Conservation (phyloP, 2,888 invertebrate genomes). For the Eristalis intricaria region DNA sequence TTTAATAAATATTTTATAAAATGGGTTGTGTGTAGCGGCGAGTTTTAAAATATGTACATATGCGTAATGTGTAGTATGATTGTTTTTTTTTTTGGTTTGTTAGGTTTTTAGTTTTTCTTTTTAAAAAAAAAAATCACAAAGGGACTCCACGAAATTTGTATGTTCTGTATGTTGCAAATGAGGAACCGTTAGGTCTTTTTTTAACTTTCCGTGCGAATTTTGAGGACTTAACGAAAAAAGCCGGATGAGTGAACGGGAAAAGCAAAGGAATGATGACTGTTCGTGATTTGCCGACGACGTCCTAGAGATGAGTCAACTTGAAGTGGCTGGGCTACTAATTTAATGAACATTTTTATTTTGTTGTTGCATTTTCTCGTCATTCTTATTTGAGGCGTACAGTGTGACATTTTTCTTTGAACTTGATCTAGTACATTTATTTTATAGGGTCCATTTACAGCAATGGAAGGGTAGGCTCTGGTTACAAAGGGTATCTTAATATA, state of each 20-base stretch:
- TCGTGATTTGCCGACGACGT: constrained; percentile 7
- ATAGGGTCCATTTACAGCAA: too few species aligned
- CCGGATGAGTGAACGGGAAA: constrained; percentile 56
- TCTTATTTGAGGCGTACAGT: background rate
- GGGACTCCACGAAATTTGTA: constrained; percentile 56
- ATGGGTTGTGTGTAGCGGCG: background rate
- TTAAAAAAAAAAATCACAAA: constrained; percentile 53
- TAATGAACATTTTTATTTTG: background rate
- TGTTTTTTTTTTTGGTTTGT: background rate
- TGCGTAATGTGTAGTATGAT: background rate
- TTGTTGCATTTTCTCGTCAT: background rate
- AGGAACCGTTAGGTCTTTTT: constrained; percentile 51
- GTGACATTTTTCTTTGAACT: too few species aligned
- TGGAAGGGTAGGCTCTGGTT: too few species aligned
- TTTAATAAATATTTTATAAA: constrained; percentile 15
- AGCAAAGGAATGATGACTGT: background rate
- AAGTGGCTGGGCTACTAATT: background rate
- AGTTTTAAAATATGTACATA: constrained; percentile 2
- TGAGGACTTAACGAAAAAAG: constrained; percentile 53
- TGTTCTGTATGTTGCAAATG: constrained; percentile 40
- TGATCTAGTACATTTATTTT: too few species aligned
- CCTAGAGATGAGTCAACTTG: constrained; percentile 11
- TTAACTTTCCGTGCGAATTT: constrained; percentile 46
- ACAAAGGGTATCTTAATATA: too few species aligned
- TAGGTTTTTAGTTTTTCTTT: background rate